Base-by-base conservation (phyloP, 1,140 invertebrate species). In the Thaumatotibia leucotreta region DNA sequence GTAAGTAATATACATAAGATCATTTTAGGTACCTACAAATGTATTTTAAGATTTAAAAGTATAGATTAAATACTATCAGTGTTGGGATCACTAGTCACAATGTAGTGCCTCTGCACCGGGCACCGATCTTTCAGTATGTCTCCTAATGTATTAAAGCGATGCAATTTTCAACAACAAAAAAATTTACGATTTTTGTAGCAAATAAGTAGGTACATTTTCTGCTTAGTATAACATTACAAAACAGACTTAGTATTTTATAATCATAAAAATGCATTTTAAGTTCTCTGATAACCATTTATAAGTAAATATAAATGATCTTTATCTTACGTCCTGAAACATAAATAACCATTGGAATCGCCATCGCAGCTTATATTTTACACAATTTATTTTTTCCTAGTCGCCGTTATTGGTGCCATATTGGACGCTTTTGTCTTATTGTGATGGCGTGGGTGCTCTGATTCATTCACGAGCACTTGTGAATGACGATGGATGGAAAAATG, bases 341-440 rank as follows among this genome's bases (percentile, higher is more conserved):
- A 58, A 58, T 27, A 58, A 27, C 24, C 23, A 4, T 27, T 29
- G 5, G n/a, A 58, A 27, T 58, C 4, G 17, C 50, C 22, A 54
- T 23, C 0, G 22, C 11, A 23, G 8, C 22, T 22, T 54, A 58
- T 58, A 58, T 58, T 58, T 29, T 58, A 58, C 11, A 58, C 23
- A 14, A 27, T 58, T 58, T 58, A 58, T 58, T 58, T 58, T 58
- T 58, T 58, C 52, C 52, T 27, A 27, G 52, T 14, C 20, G 52
- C 52, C 52, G 29, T 58, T 58, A 17, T 66, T 52, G 75, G 63
- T 63, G 73, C 76, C 67, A 74, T 82, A 80, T 78, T 71, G 67
- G 79, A 77, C 81, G 82, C 74, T 81, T 80, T 83, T 78, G 78
- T 84, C 77, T 83, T 75, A 82, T 83, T 81, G 75, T 83, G 68